These are phyloP conservation scores for Falco punctatus DNA, from an alignment of 2,113 vertebrate genomes.

Conservation along the genomic window DNA sequence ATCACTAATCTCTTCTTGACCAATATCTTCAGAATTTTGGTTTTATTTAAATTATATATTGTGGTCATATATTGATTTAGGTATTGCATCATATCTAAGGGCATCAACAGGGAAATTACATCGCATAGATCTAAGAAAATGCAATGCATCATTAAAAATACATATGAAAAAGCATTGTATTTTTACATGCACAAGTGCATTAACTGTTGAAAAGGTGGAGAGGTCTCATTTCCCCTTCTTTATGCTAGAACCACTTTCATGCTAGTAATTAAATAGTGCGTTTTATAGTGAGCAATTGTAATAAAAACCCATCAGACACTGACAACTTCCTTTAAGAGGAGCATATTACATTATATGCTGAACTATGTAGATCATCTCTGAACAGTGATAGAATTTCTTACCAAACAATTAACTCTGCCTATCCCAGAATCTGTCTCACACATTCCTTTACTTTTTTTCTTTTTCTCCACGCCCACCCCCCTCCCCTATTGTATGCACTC, in stretches of 20 bases:
- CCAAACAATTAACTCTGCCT: slow-evolving; percentile 16
- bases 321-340: slow-evolving; percentile 74
- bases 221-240: slow-evolving; percentile 72
- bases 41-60: not conserved
- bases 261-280: slow-evolving; percentile 72
- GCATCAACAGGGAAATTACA: not conserved
- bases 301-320: slow-evolving; percentile 69
- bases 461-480: too few species aligned
- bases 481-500: not conserved
- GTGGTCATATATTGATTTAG: not conserved
- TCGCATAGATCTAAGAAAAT: not conserved
- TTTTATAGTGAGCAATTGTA: slow-evolving; percentile 67
- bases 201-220: slow-evolving; percentile 70
- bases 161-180: not conserved
- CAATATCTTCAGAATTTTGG: not conserved
- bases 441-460: not conserved
- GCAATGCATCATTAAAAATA: slow-evolving; percentile 17
- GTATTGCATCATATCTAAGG: not conserved
- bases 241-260: slow-evolving; percentile 72
- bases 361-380: slow-evolving; percentile 64
- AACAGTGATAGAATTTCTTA: slow-evolving; percentile 68
- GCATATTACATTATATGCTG: slow-evolving; percentile 66
- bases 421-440: not conserved
- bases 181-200: slow-evolving; percentile 46
- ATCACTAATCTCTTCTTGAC: not conserved